These are phyloP conservation scores for Limenitis arthemis DNA, from an alignment of 2,888 invertebrate species.

Conservation along the genomic window DNA sequence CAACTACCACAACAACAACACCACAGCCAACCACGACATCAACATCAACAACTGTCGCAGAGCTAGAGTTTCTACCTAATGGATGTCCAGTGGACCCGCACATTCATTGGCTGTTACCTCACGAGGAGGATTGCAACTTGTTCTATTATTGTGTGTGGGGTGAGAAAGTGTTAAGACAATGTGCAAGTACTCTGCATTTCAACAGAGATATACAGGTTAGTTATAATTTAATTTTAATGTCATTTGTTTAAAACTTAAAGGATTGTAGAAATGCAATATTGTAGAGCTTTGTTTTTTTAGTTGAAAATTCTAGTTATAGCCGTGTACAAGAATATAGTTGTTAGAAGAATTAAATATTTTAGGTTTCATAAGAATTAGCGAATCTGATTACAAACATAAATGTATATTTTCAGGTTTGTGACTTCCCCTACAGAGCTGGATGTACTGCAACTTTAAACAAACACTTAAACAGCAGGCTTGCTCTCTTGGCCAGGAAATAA, in stretches of 20 bases:
- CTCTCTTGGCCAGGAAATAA: not conserved
- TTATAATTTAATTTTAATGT: too few species aligned
- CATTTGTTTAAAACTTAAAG: too few species aligned
- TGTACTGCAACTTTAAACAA: slow-evolving; percentile 37
- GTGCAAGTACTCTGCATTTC: slow-evolving; percentile 40
- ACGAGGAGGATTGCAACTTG: slow-evolving; percentile 39
- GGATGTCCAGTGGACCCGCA: slow-evolving; percentile 50
- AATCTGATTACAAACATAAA: too few species aligned
- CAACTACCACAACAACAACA: not conserved
- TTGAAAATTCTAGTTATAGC: too few species aligned
- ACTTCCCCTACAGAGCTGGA: slow-evolving; percentile 39
- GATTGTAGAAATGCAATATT: too few species aligned
- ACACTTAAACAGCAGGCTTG: slow-evolving; percentile 26
- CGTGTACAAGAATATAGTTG: too few species aligned
- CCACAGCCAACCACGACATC: slow-evolving; percentile 17
- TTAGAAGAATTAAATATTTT: too few species aligned
- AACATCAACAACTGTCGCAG: slow-evolving; percentile 7
- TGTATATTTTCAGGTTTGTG: slow-evolving; percentile 40
- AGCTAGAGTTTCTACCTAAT: slow-evolving; percentile 37
- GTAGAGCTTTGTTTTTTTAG: too few species aligned
- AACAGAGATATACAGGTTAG: slow-evolving; percentile 44
- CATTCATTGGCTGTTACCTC: slow-evolving; percentile 49
- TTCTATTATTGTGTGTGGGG: slow-evolving; percentile 59
- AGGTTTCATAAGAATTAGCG: too few species aligned
- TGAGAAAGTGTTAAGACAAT: slow-evolving; percentile 33